These are phyloP conservation scores for Hylaeus volcanicus DNA, from an alignment of 1,140 invertebrate genomes.

Conservation along the genomic window DNA sequence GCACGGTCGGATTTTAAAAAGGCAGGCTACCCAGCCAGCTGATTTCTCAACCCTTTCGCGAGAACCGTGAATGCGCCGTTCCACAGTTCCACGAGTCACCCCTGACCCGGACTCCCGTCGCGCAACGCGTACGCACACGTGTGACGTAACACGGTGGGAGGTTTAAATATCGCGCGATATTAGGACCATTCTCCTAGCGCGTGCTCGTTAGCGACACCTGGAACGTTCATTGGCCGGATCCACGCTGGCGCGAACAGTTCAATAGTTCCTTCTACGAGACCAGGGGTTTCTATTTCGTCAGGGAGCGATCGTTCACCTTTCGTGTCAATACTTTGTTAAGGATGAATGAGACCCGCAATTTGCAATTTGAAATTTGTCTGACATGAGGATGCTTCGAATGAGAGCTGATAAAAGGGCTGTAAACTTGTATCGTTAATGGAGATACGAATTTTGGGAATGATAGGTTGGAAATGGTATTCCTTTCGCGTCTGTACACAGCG, in stretches of 20 bases:
- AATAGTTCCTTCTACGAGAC: not conserved
- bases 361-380: too few species aligned
- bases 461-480: too few species aligned
- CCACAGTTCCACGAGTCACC: conserved; percentile 40
- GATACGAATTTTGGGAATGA: too few species aligned
- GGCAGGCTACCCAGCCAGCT: conserved; percentile 58
- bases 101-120: conserved; percentile 23
- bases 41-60: conserved; percentile 55
- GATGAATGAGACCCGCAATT: not conserved
- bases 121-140: not conserved
- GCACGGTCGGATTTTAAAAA: conserved; percentile 48
- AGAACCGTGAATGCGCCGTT: conserved; percentile 44
- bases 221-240: not conserved
- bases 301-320: not conserved
- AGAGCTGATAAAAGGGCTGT: too few species aligned
- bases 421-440: too few species aligned
- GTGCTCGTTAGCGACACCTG: not conserved
- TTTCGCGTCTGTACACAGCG: too few species aligned
- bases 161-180: conserved; percentile 35
- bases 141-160: conserved; percentile 24
- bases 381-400: too few species aligned
- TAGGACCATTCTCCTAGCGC: not conserved
- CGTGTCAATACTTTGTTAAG: not conserved
- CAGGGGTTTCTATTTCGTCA: not conserved
- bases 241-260: not conserved